Conservation (phyloP, 2,888 invertebrate species). For the Pilophorus perplexus region DNA sequence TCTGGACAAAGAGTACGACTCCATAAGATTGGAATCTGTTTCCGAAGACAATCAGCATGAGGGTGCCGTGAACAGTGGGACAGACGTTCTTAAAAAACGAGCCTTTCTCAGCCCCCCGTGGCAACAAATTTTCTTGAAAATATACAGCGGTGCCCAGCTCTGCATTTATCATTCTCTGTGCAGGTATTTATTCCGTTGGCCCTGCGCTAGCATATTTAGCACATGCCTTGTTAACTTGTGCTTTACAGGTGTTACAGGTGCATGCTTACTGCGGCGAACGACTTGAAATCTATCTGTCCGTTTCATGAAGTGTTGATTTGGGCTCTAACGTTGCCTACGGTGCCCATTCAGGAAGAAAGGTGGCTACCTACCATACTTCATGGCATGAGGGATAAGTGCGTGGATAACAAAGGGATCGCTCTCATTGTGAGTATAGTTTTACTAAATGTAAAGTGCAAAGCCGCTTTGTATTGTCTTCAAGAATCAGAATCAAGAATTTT, state of each 20-base stretch:
- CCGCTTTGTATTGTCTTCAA: too few relatives aligned
- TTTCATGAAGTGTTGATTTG: conserved; percentile 12
- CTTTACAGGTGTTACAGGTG: conserved; percentile 19
- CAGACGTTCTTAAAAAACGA: conserved; percentile 4
- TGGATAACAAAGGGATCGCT: conserved; percentile 18
- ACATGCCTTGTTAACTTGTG: too few relatives aligned
- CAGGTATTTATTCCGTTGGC: conserved; percentile 14
- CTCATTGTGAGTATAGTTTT: conserved; percentile 22
- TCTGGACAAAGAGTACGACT: conserved; percentile 25
- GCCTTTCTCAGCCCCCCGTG: conserved; percentile 12
- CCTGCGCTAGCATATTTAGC: too few relatives aligned
- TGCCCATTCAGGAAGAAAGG: conserved; percentile 7
- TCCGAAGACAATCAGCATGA: neutral
- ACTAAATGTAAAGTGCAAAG: too few relatives aligned
- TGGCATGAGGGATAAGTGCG: conserved; percentile 7
- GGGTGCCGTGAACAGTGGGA: neutral
- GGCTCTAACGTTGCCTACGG: conserved; percentile 4
- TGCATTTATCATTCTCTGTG: conserved; percentile 11
- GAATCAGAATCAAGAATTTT: too few relatives aligned
- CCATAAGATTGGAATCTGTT: neutral
- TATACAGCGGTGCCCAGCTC: conserved; percentile 17
- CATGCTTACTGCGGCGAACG: neutral
- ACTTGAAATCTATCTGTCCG: neutral
- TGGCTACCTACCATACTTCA: conserved; percentile 16
- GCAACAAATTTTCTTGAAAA: conserved; percentile 19